Conservation (phyloP, 2,113 vertebrate species). For the Ictalurus furcatus region DNA sequence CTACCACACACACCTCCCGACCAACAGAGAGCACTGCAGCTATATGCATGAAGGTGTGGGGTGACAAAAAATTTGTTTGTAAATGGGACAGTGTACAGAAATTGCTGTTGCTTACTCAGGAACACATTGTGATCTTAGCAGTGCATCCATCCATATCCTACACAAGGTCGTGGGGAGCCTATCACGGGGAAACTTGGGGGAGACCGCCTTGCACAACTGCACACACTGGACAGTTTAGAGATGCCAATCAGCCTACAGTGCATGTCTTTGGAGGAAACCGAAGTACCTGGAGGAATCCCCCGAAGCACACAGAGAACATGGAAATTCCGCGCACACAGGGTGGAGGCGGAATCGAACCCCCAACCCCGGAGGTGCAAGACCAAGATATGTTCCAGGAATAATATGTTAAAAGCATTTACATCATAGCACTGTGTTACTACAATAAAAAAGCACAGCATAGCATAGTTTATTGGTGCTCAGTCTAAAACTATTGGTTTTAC, state of each 20-base stretch:
- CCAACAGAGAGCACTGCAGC: conserved; percentile 60
- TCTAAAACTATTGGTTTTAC: background rate
- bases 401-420: background rate
- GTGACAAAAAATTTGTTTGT: background rate
- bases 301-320: too few relatives aligned
- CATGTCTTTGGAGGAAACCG: too few relatives aligned
- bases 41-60: background rate
- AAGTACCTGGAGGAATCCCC: too few relatives aligned
- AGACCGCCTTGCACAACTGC: too few relatives aligned
- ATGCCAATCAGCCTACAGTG: too few relatives aligned
- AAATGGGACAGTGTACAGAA: background rate
- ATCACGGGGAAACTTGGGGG: too few relatives aligned
- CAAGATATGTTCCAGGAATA: background rate
- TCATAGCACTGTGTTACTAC: background rate
- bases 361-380: too few relatives aligned
- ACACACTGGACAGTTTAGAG: too few relatives aligned
- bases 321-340: too few relatives aligned
- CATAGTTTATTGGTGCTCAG: background rate
- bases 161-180: too few relatives aligned
- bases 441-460: background rate
- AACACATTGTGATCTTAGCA: background rate
- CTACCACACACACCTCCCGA: conserved; percentile 35
- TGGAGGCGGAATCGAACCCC: too few relatives aligned
- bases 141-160: background rate
- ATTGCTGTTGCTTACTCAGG: background rate